Percentiles rank a stretch among this genome's conserved stretches.
These are phyloP conservation scores for Ispidina picta DNA, from an alignment of 2,797 vertebrate genomes.

Conservation along the genomic window DNA sequence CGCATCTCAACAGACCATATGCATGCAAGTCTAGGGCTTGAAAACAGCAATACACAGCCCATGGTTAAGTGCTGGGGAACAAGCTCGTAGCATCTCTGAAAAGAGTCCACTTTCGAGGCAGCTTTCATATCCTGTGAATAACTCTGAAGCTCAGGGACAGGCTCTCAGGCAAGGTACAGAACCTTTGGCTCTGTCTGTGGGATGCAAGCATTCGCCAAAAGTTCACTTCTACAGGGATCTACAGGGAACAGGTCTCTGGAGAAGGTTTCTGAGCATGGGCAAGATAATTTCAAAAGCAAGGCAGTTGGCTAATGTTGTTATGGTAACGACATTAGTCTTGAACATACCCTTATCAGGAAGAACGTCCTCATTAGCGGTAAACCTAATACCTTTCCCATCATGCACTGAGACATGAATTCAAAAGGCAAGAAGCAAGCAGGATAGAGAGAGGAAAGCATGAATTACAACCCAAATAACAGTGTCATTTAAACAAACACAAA, in stretches of 20 bases:
- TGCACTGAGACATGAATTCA: conserved; percentile 88
- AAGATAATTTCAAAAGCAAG: conserved; percentile 46
- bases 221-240: background rate
- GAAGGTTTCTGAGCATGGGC: conserved; percentile 39
- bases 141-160: background rate
- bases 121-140: background rate
- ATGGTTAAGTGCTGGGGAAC: background rate
- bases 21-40: conserved; percentile 5
- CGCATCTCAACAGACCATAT: background rate
- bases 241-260: background rate
- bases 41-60: background rate
- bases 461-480: conserved; percentile 37
- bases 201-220: background rate
- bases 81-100: background rate
- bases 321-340: conserved; percentile 56
- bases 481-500: conserved; percentile 26
- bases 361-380: conserved; percentile 93
- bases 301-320: conserved; percentile 44
- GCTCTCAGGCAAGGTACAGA: background rate
- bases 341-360: conserved; percentile 94
- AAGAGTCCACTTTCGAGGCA: background rate
- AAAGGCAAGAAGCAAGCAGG: conserved; percentile 77
- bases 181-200: background rate
- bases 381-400: conserved; percentile 96
- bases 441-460: conserved; percentile 77